Percentiles rank a stretch among this genome's conserved stretches.
Conservation (phyloP, 2,797 vertebrate species). For the Okamejei kenojei region DNA sequence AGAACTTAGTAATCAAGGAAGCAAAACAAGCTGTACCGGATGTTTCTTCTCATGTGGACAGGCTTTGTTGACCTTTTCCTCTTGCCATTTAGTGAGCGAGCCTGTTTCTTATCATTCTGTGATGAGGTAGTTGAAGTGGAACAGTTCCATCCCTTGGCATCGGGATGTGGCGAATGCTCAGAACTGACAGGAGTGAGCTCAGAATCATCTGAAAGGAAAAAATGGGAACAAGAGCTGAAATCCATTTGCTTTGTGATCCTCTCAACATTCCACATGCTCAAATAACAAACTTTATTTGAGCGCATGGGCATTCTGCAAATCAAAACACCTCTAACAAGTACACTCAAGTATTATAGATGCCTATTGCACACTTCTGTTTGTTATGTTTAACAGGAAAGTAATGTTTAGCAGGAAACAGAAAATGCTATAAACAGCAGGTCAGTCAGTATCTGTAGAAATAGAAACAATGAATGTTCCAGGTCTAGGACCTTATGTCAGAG, state of each 20-base stretch:
- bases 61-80: constrained; percentile 85
- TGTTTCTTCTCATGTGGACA: constrained; percentile 92
- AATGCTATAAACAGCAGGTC: no score
- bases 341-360: neutral
- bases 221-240: neutral
- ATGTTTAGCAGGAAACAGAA: neutral
- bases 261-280: neutral
- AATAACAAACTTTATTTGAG: neutral
- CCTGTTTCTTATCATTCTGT: constrained; percentile 71
- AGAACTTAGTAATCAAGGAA: neutral
- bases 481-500: no score
- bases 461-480: no score
- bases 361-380: neutral
- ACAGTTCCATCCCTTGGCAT: constrained; percentile 67
- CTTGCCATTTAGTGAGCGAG: constrained; percentile 68
- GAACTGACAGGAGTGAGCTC: constrained; percentile 62
- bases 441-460: no score
- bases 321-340: neutral
- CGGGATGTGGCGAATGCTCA: constrained; percentile 63
- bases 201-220: constrained; percentile 67
- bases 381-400: neutral
- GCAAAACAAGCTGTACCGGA: constrained; percentile 64
- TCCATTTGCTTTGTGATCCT: neutral
- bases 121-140: constrained; percentile 83
- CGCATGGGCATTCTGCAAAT: neutral